Conservation (phyloP, 1,140 invertebrate genomes). For the Varroa destructor region DNA sequence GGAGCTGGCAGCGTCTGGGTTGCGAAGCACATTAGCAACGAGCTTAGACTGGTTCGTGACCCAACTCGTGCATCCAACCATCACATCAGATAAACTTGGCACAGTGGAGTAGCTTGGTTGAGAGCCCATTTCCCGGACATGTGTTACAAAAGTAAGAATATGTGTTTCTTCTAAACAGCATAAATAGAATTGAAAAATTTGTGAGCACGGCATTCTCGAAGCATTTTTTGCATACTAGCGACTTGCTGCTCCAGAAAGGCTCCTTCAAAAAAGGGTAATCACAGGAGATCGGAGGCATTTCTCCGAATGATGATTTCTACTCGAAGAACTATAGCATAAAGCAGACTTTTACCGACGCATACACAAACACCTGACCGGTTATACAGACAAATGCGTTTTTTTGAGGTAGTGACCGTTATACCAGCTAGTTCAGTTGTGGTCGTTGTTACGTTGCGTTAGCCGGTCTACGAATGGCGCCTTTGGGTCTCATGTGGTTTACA, state of each 20-base stretch:
- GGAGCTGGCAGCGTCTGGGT: neutral
- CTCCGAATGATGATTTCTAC: neutral
- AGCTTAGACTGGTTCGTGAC: neutral
- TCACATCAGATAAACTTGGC: neutral
- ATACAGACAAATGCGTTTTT: too few relatives aligned
- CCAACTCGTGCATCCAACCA: neutral
- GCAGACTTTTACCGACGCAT: too few relatives aligned
- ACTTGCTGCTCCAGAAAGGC: neutral
- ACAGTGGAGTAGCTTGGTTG: neutral
- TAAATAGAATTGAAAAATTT: neutral
- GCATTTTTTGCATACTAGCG: neutral
- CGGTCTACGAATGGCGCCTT: too few relatives aligned
- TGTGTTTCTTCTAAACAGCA: neutral
- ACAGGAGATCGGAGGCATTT: neutral
- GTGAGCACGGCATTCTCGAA: conserved; percentile 1
- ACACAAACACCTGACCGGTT: too few relatives aligned
- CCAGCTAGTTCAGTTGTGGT: too few relatives aligned
- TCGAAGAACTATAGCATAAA: too few relatives aligned
- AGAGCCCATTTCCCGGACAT: neutral
- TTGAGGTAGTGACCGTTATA: too few relatives aligned
- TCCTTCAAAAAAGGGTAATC: neutral
- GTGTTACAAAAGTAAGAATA: neutral
- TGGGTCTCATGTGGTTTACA: too few relatives aligned
- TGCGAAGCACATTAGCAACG: neutral
- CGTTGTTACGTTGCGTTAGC: too few relatives aligned